Evolutionary conservation across 2,888 invertebrate species (phyloP).

Genomic region (Epicampocera succincta): DNA sequence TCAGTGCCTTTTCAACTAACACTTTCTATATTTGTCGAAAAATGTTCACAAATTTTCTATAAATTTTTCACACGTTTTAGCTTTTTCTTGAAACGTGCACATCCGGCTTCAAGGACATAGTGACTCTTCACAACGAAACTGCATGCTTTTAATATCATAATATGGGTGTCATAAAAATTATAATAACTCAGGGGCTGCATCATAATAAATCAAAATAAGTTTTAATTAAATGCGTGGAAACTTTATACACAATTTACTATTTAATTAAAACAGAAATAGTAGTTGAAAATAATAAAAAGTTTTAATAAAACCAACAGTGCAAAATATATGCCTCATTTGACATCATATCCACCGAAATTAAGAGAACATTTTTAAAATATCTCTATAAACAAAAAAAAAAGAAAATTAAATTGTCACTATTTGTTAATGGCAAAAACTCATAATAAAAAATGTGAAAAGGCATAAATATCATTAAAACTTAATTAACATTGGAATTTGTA

Average conservation of each 20-base stretch:
- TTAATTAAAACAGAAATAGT: conserved; percentile 49
- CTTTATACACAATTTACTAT: conserved; percentile 55
- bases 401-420: conserved; percentile 63
- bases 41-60: too few relatives aligned
- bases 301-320: conserved; percentile 26
- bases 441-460: conserved; percentile 41
- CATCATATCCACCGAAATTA: conserved; percentile 11
- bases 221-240: conserved; percentile 65
- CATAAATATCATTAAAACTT: conserved; percentile 58
- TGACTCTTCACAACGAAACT: neutral
- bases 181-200: conserved; percentile 62
- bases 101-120: neutral
- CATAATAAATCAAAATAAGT: conserved; percentile 67
- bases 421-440: conserved; percentile 60
- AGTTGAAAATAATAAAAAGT: conserved; percentile 39
- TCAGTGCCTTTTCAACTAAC: too few relatives aligned
- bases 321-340: conserved; percentile 46
- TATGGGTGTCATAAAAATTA: conserved; percentile 41
- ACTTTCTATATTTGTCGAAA: too few relatives aligned
- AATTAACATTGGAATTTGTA: conserved; percentile 59
- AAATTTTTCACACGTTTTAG: too few relatives aligned
- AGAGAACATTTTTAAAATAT: conserved; percentile 27
- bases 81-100: too few relatives aligned
- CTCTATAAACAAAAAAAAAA: conserved; percentile 44
- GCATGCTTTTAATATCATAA: neutral